Conservation (phyloP, 2,113 vertebrate genomes). For the Ammodytes dubius region DNA sequence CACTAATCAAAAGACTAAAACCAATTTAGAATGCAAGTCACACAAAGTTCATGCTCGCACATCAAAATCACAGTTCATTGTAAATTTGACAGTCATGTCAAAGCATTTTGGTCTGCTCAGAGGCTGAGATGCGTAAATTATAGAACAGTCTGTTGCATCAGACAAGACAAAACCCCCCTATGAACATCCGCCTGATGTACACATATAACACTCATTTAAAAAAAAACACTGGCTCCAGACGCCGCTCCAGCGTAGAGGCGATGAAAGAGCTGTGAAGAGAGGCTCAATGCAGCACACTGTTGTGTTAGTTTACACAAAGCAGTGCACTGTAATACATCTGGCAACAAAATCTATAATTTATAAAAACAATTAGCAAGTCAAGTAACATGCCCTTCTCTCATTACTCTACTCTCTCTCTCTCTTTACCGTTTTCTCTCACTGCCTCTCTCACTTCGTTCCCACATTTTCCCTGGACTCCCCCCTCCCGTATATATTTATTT, state of each 20-base stretch:
- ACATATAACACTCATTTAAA: conserved; percentile 41
- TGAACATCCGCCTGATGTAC: conserved; percentile 44
- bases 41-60: conserved; percentile 32
- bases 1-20: conserved; percentile 30
- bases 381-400: conserved; percentile 36
- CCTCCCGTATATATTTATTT: background rate
- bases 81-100: conserved; percentile 30
- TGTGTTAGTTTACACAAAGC: conserved; percentile 37
- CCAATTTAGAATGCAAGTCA: conserved; percentile 35
- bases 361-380: conserved; percentile 69
- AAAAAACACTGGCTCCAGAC: conserved; percentile 34
- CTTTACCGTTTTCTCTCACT: background rate
- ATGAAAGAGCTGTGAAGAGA: conserved; percentile 22
- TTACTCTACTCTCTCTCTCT: conserved; percentile 17
- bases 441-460: background rate
- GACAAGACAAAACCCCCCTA: conserved; percentile 47
- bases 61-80: conserved; percentile 41
- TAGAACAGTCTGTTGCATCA: conserved; percentile 65
- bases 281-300: conserved; percentile 22
- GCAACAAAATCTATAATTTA: conserved; percentile 66
- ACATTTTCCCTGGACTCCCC: conserved; percentile 14
- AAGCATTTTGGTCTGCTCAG: conserved; percentile 35
- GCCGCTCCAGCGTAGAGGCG: conserved; percentile 15
- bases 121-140: conserved; percentile 47
- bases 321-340: conserved; percentile 44